These are phyloP conservation scores for Ciconia maguari DNA, from an alignment of 2,113 vertebrate species.

Conservation along the genomic window DNA sequence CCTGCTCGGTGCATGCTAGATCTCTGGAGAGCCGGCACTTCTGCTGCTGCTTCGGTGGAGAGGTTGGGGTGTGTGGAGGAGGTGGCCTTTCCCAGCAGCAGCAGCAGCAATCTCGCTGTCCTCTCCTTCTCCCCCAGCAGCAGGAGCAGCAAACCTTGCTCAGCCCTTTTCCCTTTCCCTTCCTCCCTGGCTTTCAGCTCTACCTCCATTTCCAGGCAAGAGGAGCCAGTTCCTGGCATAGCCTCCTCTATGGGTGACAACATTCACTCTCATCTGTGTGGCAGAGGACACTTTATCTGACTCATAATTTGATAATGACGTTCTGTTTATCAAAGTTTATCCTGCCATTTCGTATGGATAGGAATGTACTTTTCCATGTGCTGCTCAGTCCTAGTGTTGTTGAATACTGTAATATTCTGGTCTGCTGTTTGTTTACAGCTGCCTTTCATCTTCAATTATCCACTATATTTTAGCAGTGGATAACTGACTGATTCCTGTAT, in stretches of 20 bases:
- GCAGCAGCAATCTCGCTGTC: not conserved
- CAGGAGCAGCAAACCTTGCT: not conserved
- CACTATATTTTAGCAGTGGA: conserved; percentile 48
- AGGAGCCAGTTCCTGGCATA: not conserved
- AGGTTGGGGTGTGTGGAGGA: not conserved
- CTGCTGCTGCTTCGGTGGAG: not conserved
- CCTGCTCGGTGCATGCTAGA: rapidly evolving
- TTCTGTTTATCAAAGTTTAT: not conserved
- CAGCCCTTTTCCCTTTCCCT: not conserved
- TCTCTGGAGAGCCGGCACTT: not conserved
- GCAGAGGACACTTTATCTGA: not conserved
- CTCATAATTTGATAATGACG: not conserved
- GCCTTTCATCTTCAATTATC: conserved; percentile 66
- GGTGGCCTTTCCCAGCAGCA: not conserved
- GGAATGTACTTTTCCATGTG: not conserved
- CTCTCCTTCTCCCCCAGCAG: not conserved
- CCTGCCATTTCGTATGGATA: not conserved
- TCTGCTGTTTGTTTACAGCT: conserved; percentile 44
- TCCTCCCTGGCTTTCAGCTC: not conserved
- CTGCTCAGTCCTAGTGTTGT: not conserved
- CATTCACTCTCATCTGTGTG: not conserved
- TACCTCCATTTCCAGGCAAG: not conserved
- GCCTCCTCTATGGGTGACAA: not conserved
- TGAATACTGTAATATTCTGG: not conserved
- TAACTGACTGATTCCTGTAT: conserved; percentile 59